Evolutionary conservation across 2,797 vertebrate species (phyloP).

Genomic region (Synanceia verrucosa): DNA sequence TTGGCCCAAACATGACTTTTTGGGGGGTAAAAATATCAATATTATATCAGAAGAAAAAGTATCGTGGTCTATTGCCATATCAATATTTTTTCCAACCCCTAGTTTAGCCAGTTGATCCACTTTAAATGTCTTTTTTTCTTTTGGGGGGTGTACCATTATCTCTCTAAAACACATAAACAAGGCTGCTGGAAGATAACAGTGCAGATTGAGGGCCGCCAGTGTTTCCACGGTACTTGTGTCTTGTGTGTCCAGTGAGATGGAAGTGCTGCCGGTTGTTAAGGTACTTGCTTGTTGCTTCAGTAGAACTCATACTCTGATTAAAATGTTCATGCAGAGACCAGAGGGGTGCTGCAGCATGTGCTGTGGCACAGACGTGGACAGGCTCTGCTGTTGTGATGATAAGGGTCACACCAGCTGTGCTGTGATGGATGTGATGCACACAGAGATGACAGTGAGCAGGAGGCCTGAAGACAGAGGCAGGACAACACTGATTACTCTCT

Average conservation of each 20-base stretch:
- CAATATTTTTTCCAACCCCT: no score
- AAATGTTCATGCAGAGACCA: constrained; percentile 4
- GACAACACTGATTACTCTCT: background rate
- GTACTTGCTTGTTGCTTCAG: constrained; percentile 3
- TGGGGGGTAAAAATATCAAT: no score
- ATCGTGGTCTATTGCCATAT: no score
- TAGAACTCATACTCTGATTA: background rate
- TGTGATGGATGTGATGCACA: constrained; percentile 6
- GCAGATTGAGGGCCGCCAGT: background rate
- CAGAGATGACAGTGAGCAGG: constrained; percentile 11
- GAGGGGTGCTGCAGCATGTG: background rate
- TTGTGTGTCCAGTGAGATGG: background rate
- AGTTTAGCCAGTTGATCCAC: constrained; percentile 16
- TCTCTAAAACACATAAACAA: constrained; percentile 21
- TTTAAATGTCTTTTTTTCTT: constrained; percentile 43
- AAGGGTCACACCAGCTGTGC: constrained; percentile 37
- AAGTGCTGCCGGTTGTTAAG: constrained; percentile 18
- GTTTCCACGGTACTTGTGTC: background rate
- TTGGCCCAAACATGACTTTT: no score
- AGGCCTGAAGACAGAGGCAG: constrained; percentile 5
- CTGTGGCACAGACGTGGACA: constrained; percentile 23
- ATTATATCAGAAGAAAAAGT: background rate
- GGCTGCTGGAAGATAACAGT: constrained; percentile 4
- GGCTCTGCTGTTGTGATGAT: constrained; percentile 43
- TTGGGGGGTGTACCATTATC: constrained; percentile 21